Evolutionary conservation across 2,888 invertebrate genomes (phyloP), one percentile per base, ranked within the genome.

Genomic region (Drosophila lutescens): DNA sequence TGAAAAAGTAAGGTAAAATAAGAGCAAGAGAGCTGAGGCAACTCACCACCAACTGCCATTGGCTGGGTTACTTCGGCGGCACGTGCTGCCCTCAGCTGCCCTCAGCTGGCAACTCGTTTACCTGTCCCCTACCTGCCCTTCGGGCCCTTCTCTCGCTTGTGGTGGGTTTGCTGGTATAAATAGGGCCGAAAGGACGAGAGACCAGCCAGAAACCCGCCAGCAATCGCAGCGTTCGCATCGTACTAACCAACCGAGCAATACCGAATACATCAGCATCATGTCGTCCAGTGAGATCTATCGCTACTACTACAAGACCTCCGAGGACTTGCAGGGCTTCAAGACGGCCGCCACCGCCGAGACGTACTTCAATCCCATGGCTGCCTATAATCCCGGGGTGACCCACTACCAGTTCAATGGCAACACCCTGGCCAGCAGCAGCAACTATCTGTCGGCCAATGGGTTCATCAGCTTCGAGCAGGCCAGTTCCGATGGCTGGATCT

Each of bases 401-500:
- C 89, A 85, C 26, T 88, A 86, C 47, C 85, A 89, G 10, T 87
- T 86, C 71, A 90, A 88, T 68, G 79, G 87, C 70, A 86, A 86
- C 20, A 57, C 86, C 5, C 53, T 89, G 75, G 83, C 81, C 46
- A 76, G 59, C 32, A 73, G 88, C 38, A 85, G 74, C 58, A 89
- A 85, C 47, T 90, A 84, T 54, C 58, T 91, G 63, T 79, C 89
- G 1, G 63, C 78, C 58, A 87, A 90, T 67, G 91, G 92, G 47
- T 92, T 91, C 74, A 89, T 91, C 55, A 90, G 84, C n/a, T 91
- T 91, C 46, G 91, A 91, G 76, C 91, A 92, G 63, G 90, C 92
- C 53, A 92, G 91, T 32, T 92, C 92, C 4, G 92, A 92, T 80
- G 92, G 92, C 56, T 92, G 92, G 92, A 89, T 91, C 70, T 91